Percentiles rank a stretch among this genome's conserved stretches.
Evolutionary conservation across 2,888 invertebrate species (phyloP).

Genomic region (Drosophila colorata): DNA sequence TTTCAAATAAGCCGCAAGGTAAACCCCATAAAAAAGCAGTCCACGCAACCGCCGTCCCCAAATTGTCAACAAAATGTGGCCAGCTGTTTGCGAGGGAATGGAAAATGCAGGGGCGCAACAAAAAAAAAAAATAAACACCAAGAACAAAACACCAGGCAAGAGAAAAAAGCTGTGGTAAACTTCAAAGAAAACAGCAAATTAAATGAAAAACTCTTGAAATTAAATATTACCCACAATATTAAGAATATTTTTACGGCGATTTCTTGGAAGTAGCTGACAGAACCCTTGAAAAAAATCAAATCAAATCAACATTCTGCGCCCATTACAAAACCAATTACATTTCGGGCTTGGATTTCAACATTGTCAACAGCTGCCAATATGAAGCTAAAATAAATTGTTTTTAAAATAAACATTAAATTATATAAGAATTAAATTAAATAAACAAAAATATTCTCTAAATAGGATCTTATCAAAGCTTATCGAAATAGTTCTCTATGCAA

Average conservation of each 20-base stretch:
- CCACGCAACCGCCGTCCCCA: background rate
- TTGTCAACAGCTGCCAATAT: background rate
- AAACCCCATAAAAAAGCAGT: background rate
- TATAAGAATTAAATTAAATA: background rate
- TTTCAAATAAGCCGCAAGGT: slow-evolving; percentile 49
- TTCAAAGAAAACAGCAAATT: slow-evolving; percentile 58
- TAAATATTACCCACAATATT: slow-evolving; percentile 45
- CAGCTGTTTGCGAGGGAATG: background rate
- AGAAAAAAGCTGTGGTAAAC: slow-evolving; percentile 27
- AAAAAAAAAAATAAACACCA: slow-evolving; percentile 25
- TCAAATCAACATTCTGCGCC: slow-evolving; percentile 23
- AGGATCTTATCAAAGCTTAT: background rate
- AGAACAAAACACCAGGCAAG: slow-evolving; percentile 10
- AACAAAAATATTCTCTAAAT: background rate
- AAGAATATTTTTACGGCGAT: slow-evolving; percentile 15
- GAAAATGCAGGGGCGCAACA: slow-evolving; percentile 3
- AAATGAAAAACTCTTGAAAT: slow-evolving; percentile 52
- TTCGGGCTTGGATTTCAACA: slow-evolving; percentile 2
- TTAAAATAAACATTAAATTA: background rate
- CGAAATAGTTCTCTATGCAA: background rate
- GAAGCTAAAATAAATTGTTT: too few relatives aligned
- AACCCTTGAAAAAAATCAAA: slow-evolving; percentile 24
- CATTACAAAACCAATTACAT: slow-evolving; percentile 33
- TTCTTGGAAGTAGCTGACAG: slow-evolving; percentile 4
- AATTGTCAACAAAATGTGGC: slow-evolving; percentile 22